Percentiles rank a stretch among this genome's conserved stretches.
These are phyloP conservation scores for Tetragonula clypearis DNA, from an alignment of 1,140 invertebrate species.

Conservation along the genomic window DNA sequence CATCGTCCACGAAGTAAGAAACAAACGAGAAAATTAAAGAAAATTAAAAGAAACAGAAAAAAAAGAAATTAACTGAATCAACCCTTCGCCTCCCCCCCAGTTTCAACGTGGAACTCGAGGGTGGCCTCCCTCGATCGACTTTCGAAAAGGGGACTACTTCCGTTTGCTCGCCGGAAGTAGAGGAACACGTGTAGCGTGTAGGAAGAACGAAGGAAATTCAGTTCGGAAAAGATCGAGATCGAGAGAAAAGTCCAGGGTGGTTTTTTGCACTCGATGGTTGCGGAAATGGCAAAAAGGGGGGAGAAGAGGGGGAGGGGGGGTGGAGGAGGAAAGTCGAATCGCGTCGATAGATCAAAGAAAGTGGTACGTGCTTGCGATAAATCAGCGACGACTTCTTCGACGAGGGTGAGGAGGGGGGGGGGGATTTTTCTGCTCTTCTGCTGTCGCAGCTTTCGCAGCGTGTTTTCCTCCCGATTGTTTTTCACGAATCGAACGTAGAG, in stretches of 20 bases:
- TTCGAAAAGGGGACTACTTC: neutral
- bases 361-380: neutral
- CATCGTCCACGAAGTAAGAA: no score
- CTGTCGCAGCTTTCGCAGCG: neutral
- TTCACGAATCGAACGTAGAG: no score
- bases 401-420: no score
- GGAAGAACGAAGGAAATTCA: neutral
- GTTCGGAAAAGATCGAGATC: neutral
- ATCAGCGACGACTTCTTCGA: neutral
- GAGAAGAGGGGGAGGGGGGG: neutral
- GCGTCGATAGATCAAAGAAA: neutral
- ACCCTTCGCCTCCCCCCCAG: no score
- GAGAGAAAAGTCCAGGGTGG: neutral
- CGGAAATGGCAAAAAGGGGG: neutral
- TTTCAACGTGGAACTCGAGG: neutral
- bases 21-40: no score
- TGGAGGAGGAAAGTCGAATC: neutral
- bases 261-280: constrained; percentile 16
- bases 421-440: no score
- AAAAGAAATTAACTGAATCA: neutral
- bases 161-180: neutral
- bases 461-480: neutral
- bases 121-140: neutral
- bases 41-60: neutral
- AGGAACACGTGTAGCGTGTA: no score